Percentiles rank a stretch among this genome's conserved stretches.
Conservation (phyloP, 2,888 invertebrate genomes). For the Phortica okadai region DNA sequence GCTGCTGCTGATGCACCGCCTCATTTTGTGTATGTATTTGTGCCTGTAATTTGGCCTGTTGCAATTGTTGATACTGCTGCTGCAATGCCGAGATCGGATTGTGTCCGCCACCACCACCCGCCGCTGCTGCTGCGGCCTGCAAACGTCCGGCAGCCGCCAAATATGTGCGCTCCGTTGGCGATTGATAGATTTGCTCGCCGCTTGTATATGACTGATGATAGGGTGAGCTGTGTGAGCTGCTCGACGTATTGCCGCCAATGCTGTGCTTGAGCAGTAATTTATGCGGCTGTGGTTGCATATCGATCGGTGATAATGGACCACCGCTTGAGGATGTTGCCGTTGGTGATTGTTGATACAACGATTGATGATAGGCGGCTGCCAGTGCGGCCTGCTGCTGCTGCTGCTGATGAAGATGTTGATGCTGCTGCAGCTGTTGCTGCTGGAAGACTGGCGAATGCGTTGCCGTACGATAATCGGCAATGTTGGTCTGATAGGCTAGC, state of each 20-base stretch:
- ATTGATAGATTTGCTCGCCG: slow-evolving; percentile 74
- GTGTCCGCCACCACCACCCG: slow-evolving; percentile 56
- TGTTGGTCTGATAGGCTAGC: slow-evolving; percentile 76
- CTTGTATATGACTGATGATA: slow-evolving; percentile 78
- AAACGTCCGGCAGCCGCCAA: slow-evolving; percentile 74
- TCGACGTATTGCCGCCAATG: slow-evolving; percentile 59
- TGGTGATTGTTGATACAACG: slow-evolving; percentile 69
- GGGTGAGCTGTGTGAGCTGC: slow-evolving; percentile 71
- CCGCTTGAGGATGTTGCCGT: slow-evolving; percentile 72
- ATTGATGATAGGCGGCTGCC: slow-evolving; percentile 59
- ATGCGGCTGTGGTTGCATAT: slow-evolving; percentile 73
- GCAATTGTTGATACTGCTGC: slow-evolving; percentile 81
- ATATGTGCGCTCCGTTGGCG: slow-evolving; percentile 79
- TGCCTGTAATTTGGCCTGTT: slow-evolving; percentile 81
- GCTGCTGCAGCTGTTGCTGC: slow-evolving; percentile 48
- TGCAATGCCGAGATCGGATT: slow-evolving; percentile 75
- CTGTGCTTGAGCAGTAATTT: slow-evolving; percentile 60
- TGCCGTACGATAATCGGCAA: slow-evolving; percentile 78
- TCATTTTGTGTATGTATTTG: slow-evolving; percentile 82
- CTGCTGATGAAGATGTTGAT: slow-evolving; percentile 54
- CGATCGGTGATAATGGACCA: slow-evolving; percentile 73
- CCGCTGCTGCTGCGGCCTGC: slow-evolving; percentile 54
- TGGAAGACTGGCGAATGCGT: slow-evolving; percentile 77
- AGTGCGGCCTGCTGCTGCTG: slow-evolving; percentile 41
- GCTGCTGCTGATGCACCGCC: slow-evolving; percentile 81